Conservation (phyloP, 2,797 vertebrate species). For the Sparidentex hasta region DNA sequence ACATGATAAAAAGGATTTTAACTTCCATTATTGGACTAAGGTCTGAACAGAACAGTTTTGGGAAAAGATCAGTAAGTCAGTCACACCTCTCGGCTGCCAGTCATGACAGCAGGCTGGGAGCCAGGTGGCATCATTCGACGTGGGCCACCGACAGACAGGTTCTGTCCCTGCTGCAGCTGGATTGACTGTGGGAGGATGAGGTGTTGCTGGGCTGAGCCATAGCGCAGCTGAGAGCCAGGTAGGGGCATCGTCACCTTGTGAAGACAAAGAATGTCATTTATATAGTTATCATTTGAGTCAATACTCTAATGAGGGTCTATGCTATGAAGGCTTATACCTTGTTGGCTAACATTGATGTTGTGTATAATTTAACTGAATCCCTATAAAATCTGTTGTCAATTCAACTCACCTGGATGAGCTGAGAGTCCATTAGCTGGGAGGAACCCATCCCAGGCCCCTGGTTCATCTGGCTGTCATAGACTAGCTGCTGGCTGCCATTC, state of each 20-base stretch:
- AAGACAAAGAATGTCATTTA: background rate
- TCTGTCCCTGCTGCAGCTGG: slow-evolving; percentile 97
- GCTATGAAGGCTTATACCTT: background rate
- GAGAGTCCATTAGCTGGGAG: slow-evolving; percentile 98
- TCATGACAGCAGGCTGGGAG: slow-evolving; percentile 92
- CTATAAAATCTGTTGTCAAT: background rate
- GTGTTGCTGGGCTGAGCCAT: slow-evolving; percentile 97
- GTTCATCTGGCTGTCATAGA: slow-evolving; percentile 94
- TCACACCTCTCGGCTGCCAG: slow-evolving; percentile 93
- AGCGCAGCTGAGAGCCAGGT: slow-evolving; percentile 96
- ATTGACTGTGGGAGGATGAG: slow-evolving; percentile 97
- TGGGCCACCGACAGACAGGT: slow-evolving; percentile 93
- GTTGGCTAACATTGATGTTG: background rate
- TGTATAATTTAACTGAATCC: background rate
- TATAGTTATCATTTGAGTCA: background rate
- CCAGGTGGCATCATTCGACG: slow-evolving; percentile 94
- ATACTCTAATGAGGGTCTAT: background rate
- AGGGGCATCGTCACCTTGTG: slow-evolving; percentile 95
- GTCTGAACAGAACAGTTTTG: background rate
- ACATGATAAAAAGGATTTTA: background rate
- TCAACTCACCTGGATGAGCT: slow-evolving; percentile 93
- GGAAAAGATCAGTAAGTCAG: slow-evolving; percentile 12
- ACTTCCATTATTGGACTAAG: background rate
- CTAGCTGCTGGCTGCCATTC: slow-evolving; percentile 94
- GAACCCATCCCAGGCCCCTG: slow-evolving; percentile 94